Base-by-base conservation (phyloP, 1,140 invertebrate genomes). In the Nasonia longicornis region DNA sequence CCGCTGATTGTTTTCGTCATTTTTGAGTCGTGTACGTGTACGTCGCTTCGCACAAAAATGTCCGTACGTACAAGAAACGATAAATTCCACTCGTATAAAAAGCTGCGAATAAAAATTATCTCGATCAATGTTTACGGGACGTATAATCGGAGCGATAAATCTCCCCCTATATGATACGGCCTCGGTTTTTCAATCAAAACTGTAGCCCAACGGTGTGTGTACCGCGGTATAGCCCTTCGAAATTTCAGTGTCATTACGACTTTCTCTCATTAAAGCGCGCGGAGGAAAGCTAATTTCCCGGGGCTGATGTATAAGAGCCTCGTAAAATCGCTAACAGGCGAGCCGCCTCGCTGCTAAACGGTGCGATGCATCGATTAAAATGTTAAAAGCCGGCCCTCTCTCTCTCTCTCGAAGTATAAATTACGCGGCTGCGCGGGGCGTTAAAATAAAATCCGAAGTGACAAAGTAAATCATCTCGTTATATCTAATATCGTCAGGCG, bases 401-500 rank as follows among this genome's bases (percentile, higher is more conserved):
- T 3, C 70, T 7, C 20, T 3, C 70, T 7, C 20, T 3, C 0
- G 6, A 45, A 6, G n/a, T 29, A 71, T 71, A 42, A 71, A 69
- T 71, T 71, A 71, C 38, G 14, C 35, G n/a, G 35, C 12, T 20
- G 2, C 4, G 22, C 14, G 10, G 3, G 0, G 42, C 11, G 20
- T 29, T 10, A 63, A 74, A 74, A 31, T 69, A 52, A 22, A 69
- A 52, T 45, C 20, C 12, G 12, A 79, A 71, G 10, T 63, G 26
- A 58, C 45, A 38, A 71, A 38, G 45, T 35, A 35, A 71, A 58
- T 79, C 16, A 71, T 52, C 16, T 71, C 45, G 16, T 63, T 71
- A 31, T 42, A 52, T 78, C 66, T 58, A 70, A 78, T 70, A 69
- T 52, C 66, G 22, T 58, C 29, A 31, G n/a, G 29, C 74, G 58